These are phyloP conservation scores for Pyrrhosoma nymphula DNA, from an alignment of 2,888 invertebrate genomes.

Conservation along the genomic window DNA sequence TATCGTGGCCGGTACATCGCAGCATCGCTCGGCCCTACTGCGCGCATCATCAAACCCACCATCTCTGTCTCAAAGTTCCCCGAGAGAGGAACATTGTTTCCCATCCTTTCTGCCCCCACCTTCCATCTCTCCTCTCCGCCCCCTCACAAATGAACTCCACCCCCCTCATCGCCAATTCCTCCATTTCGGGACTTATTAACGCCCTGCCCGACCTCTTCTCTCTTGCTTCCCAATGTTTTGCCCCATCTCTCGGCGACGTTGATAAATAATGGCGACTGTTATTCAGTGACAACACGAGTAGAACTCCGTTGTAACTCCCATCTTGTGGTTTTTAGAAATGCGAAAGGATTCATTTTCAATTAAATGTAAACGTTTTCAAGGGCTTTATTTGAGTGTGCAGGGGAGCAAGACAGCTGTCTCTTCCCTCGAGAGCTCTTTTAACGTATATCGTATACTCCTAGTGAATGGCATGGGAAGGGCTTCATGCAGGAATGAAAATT, in stretches of 20 bases:
- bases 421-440: background rate
- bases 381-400: background rate
- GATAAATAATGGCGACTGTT: slow-evolving; percentile 20
- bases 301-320: background rate
- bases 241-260: background rate
- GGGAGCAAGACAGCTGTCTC: background rate
- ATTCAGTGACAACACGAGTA: background rate
- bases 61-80: too few species aligned
- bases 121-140: background rate
- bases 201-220: background rate
- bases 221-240: background rate
- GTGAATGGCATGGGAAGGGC: background rate
- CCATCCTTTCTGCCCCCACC: background rate
- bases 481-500: background rate
- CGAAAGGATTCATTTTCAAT: background rate
- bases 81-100: too few species aligned
- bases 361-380: background rate
- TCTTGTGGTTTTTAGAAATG: background rate
- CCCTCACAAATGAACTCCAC: background rate
- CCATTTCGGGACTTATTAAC: background rate
- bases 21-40: too few species aligned
- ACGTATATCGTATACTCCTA: background rate
- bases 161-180: background rate
- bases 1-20: too few species aligned
- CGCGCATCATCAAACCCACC: too few species aligned